Evolutionary conservation across 2,797 vertebrate species (phyloP).

Genomic region (Varecia variegata): DNA sequence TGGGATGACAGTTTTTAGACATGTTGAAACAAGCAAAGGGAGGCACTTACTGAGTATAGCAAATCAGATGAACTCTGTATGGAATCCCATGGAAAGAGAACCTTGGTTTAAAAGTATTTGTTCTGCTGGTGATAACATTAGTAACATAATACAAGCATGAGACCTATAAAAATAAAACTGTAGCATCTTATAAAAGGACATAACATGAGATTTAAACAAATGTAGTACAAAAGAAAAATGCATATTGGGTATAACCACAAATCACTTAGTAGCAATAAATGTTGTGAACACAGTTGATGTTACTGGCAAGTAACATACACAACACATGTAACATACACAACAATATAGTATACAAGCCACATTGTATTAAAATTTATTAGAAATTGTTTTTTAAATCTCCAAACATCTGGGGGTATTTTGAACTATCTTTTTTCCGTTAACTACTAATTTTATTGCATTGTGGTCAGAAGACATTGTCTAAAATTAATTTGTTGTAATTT

Average conservation of each 20-base stretch:
- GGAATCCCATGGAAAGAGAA: not conserved
- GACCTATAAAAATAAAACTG: not conserved
- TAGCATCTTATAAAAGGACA: not conserved
- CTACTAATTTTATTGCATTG: not conserved
- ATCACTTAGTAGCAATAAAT: not conserved
- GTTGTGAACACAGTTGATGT: not conserved
- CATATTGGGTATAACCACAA: not conserved
- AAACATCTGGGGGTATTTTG: not conserved
- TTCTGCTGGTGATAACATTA: not conserved
- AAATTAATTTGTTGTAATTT: not conserved
- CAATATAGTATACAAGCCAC: not conserved
- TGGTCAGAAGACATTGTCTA: not conserved
- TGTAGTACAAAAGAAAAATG: slow-evolving; percentile 11
- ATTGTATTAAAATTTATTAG: not conserved
- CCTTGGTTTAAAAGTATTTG: not conserved
- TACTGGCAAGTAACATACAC: not conserved
- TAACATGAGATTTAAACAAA: not conserved
- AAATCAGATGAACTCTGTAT: not conserved
- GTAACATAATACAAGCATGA: not conserved
- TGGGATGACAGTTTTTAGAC: not conserved
- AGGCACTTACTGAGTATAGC: not conserved
- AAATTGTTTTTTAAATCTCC: not conserved
- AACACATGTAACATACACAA: not conserved
- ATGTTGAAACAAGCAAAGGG: not conserved
- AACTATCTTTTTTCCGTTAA: not conserved